A percentile compares a stretch with the other conserved stretches of the same genome.
These are phyloP conservation scores for Caradrina clavipalpis DNA, from an alignment of 2,888 invertebrate genomes.

Conservation along the genomic window DNA sequence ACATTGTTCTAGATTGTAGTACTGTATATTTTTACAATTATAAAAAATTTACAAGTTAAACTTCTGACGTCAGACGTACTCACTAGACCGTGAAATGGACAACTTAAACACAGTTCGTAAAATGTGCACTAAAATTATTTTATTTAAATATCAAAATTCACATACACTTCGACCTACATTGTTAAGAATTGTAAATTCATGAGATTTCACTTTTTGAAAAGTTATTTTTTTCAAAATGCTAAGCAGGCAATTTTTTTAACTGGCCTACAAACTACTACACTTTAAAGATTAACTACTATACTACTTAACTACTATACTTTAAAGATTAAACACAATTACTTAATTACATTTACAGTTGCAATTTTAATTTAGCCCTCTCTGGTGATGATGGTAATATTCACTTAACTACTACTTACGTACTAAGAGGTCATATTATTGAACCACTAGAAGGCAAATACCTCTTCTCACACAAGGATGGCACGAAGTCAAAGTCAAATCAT, in stretches of 20 bases:
- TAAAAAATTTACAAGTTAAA: background rate
- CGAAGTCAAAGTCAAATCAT: too few species aligned
- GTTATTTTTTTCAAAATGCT: conserved; percentile 34
- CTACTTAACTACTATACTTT: background rate
- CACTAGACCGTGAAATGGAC: conserved; percentile 16
- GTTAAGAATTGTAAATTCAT: conserved; percentile 24
- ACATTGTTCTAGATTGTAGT: too few species aligned
- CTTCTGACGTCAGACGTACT: background rate
- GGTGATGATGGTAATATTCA: too few species aligned
- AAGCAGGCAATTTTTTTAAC: background rate
- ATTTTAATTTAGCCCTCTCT: too few species aligned
- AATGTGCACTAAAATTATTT: conserved; percentile 5
- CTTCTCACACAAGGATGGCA: too few species aligned
- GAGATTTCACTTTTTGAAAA: conserved; percentile 52
- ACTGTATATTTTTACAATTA: background rate
- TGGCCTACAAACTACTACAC: too few species aligned
- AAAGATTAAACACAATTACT: background rate
- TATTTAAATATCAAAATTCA: conserved; percentile 1
- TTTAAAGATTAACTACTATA: background rate
- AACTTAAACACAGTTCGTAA: background rate
- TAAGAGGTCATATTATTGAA: too few species aligned
- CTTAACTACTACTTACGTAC: too few species aligned
- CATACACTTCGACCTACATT: conserved; percentile 17
- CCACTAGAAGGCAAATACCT: too few species aligned
- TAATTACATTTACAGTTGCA: background rate